Conservation (phyloP, 2,888 invertebrate species). For the Volucella bombylans region DNA sequence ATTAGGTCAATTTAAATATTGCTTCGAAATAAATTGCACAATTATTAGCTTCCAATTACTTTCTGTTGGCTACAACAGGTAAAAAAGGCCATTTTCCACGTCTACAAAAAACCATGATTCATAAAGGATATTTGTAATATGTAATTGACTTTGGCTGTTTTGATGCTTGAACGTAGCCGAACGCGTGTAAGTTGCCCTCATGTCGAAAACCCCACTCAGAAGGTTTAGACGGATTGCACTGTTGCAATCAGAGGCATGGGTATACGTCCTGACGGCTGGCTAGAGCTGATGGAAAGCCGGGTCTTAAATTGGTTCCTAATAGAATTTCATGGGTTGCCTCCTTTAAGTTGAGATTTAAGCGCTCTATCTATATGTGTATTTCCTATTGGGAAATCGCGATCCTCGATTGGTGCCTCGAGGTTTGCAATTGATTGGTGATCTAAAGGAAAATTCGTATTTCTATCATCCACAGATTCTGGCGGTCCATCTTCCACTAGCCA, state of each 20-base stretch:
- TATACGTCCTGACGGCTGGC: conserved; percentile 92
- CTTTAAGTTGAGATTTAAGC: conserved; percentile 84
- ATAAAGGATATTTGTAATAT: too few species aligned
- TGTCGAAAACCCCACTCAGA: conserved; percentile 87
- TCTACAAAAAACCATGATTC: too few species aligned
- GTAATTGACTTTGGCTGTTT: conserved; percentile 90
- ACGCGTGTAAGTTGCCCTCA: conserved; percentile 90
- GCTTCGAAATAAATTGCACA: too few species aligned
- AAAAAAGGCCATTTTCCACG: too few species aligned
- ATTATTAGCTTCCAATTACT: too few species aligned
- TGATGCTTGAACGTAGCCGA: conserved; percentile 93
- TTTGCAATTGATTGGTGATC: conserved; percentile 83
- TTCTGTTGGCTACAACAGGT: too few species aligned
- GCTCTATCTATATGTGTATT: conserved; percentile 83
- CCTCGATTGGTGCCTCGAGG: conserved; percentile 87
- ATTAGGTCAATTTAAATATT: too few species aligned
- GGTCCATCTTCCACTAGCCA: conserved; percentile 75
- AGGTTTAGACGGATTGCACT: conserved; percentile 79
- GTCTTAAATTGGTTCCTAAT: conserved; percentile 85
- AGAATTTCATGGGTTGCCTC: conserved; percentile 85
- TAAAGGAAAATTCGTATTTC: conserved; percentile 42
- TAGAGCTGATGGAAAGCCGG: conserved; percentile 85
- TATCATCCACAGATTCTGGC: conserved; percentile 61
- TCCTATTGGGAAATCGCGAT: too few species aligned
- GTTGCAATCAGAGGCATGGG: conserved; percentile 90